phyloP scores from a whole-genome alignment of 2,888 invertebrate species.

The Polydrusus cervinus region DNA sequence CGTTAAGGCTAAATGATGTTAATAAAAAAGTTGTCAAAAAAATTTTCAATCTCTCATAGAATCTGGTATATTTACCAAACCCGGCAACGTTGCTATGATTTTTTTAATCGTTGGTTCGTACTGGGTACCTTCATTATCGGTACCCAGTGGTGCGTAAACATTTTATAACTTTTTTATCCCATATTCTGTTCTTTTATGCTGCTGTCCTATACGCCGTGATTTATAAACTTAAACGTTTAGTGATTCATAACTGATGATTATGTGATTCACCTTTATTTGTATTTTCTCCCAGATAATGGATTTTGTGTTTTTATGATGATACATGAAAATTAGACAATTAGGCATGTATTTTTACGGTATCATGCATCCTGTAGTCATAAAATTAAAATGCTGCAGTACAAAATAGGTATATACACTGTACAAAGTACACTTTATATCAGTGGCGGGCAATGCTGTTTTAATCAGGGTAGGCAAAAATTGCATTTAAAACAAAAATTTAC shows the following conservation, averaged over 20 bases:
- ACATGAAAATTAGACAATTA: conserved; percentile 6
- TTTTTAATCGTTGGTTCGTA: conserved; percentile 36
- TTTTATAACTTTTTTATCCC: conserved; percentile 42
- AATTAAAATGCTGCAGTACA: too few relatives aligned
- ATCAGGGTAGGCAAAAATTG: too few relatives aligned
- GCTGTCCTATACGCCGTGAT: conserved; percentile 5
- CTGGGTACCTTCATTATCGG: conserved; percentile 46
- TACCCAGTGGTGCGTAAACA: conserved; percentile 48
- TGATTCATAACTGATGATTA: conserved; percentile 20
- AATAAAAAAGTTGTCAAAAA: too few relatives aligned
- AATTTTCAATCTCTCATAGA: too few relatives aligned
- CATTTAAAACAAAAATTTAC: too few relatives aligned
- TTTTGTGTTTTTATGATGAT: conserved; percentile 6
- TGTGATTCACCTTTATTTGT: conserved; percentile 28
- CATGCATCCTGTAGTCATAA: too few relatives aligned
- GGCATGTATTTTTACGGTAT: background rate
- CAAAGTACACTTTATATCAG: too few relatives aligned
- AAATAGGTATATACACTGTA: too few relatives aligned
- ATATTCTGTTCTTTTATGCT: conserved; percentile 30
- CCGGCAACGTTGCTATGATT: conserved; percentile 24
- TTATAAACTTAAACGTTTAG: conserved; percentile 22
- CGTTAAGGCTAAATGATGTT: too few relatives aligned
- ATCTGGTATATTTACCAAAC: background rate
- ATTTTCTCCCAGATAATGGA: background rate
- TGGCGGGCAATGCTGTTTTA: too few relatives aligned